phyloP scores from a whole-genome alignment of 2,797 vertebrate genomes.

The Micrastur ruficollis region DNA sequence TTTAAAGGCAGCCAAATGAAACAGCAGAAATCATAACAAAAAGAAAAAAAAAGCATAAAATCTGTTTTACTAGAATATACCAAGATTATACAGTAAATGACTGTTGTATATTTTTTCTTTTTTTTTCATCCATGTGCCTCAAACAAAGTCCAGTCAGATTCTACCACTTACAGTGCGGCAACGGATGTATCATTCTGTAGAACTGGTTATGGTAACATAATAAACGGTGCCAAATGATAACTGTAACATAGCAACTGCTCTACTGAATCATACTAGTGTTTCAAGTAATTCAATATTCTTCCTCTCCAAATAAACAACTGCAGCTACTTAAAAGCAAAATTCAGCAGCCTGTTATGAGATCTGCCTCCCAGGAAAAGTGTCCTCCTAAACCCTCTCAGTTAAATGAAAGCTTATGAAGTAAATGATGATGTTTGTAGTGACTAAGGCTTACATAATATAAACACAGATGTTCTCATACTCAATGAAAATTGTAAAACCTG shows the following conservation, averaged over 20 bases:
- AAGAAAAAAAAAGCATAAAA: background rate
- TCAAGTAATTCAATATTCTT: background rate
- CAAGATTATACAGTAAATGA: background rate
- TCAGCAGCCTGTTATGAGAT: background rate
- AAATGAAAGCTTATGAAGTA: background rate
- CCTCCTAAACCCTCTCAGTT: background rate
- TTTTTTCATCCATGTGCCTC: background rate
- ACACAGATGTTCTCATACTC: background rate
- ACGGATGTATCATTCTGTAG: background rate
- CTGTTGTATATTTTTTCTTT: fast-evolving
- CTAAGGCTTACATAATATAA: background rate
- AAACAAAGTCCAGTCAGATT: background rate
- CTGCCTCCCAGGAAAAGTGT: background rate
- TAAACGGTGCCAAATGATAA: background rate
- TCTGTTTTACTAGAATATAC: background rate
- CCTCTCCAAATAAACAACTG: background rate
- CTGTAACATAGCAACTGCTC: background rate
- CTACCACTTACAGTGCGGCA: background rate
- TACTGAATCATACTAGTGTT: background rate
- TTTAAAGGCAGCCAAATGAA: background rate
- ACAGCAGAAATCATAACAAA: background rate
- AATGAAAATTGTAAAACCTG: background rate
- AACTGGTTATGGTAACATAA: background rate
- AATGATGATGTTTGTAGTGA: background rate
- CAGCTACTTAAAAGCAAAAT: background rate